phyloP scores from a whole-genome alignment of 1,140 invertebrate species.

The Lepidurus apus region DNA sequence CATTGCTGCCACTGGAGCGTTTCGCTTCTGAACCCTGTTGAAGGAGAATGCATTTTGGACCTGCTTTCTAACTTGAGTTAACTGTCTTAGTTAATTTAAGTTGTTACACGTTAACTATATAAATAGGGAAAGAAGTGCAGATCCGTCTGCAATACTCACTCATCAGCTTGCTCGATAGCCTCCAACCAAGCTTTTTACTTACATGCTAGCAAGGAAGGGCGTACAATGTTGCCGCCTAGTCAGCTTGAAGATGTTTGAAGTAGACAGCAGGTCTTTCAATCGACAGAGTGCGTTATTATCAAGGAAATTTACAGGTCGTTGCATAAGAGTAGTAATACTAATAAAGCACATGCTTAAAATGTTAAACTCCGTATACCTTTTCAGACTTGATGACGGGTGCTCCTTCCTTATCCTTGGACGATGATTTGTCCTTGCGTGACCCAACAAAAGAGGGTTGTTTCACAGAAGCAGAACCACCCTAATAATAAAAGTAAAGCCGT shows the following conservation, averaged over 20 bases:
- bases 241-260: conserved; percentile 3
- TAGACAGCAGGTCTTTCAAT: conserved; percentile 21
- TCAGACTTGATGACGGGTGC: neutral
- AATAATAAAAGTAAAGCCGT: neutral
- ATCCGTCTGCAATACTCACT: neutral
- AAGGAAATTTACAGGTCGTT: neutral
- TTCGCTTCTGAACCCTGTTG: neutral
- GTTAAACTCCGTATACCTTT: neutral
- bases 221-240: conserved; percentile 5
- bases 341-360: neutral
- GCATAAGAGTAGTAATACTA: neutral
- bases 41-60: conserved; percentile 3
- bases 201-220: neutral
- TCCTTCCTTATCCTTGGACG: neutral
- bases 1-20: neutral
- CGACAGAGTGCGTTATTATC: conserved; percentile 15
- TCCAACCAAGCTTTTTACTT: neutral
- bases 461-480: neutral
- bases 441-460: neutral
- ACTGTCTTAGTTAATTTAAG: neutral
- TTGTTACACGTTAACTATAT: neutral
- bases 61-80: neutral
- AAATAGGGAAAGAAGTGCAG: neutral
- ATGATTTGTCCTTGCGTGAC: neutral
- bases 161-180: neutral